Conservation (phyloP, 2,113 vertebrate species). For the Willisornis vidua region DNA sequence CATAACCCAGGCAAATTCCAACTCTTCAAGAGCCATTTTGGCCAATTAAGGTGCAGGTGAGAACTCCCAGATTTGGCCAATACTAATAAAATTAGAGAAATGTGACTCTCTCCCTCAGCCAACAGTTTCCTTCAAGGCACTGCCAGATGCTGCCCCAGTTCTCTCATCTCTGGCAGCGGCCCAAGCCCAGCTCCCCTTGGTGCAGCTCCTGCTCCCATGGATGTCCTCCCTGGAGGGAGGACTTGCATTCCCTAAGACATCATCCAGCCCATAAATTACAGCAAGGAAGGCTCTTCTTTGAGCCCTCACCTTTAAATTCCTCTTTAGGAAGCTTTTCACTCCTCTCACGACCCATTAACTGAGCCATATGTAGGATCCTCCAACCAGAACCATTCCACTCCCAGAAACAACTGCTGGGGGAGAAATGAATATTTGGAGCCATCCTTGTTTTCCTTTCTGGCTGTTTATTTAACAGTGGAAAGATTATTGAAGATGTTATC, state of each 20-base stretch:
- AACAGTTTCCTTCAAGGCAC: slow-evolving; percentile 28
- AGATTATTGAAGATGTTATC: slow-evolving; percentile 30
- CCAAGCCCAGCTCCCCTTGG: background rate
- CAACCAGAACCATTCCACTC: slow-evolving; percentile 60
- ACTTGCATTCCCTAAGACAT: slow-evolving; percentile 32
- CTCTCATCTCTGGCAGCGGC: background rate
- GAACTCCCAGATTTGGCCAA: slow-evolving; percentile 36
- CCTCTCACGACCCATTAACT: slow-evolving; percentile 44
- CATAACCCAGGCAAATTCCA: background rate
- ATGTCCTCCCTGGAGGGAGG: background rate
- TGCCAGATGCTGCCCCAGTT: background rate
- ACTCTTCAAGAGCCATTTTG: background rate
- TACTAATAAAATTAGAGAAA: slow-evolving; percentile 49
- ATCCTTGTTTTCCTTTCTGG: slow-evolving; percentile 7
- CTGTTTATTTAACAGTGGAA: slow-evolving; percentile 20
- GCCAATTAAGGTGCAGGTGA: slow-evolving; percentile 32
- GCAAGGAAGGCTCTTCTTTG: slow-evolving; percentile 22
- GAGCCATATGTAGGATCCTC: slow-evolving; percentile 45
- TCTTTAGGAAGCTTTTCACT: slow-evolving; percentile 35
- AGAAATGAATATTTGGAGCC: slow-evolving; percentile 31
- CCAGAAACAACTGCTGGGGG: slow-evolving; percentile 15
- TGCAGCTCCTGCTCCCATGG: background rate
- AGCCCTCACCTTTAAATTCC: background rate
- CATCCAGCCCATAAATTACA: background rate
- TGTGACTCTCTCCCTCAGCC: slow-evolving; percentile 16